Percentiles rank a stretch among this genome's conserved stretches.
These are phyloP conservation scores for Chaetodon auriga DNA, from an alignment of 2,113 vertebrate genomes.

Conservation along the genomic window DNA sequence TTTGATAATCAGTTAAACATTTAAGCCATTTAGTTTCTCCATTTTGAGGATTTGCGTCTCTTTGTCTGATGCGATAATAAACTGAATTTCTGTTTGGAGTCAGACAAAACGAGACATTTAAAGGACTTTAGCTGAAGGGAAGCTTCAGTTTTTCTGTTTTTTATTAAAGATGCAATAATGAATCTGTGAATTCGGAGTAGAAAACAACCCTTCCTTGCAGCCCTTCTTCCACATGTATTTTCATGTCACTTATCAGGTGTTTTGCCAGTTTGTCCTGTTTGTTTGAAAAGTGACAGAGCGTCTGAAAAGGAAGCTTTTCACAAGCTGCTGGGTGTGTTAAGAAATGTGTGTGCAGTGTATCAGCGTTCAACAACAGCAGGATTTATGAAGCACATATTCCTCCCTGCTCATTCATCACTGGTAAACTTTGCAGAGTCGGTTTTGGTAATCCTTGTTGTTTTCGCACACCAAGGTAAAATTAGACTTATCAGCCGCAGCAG, in stretches of 20 bases:
- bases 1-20: background rate
- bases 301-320: background rate
- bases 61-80: background rate
- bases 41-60: background rate
- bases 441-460: slow-evolving; percentile 25
- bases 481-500: slow-evolving; percentile 19
- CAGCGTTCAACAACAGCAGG: slow-evolving; percentile 6
- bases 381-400: background rate
- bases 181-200: background rate
- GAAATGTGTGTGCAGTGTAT: slow-evolving; percentile 10
- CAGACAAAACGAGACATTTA: no score
- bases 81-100: background rate
- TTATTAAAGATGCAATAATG: background rate
- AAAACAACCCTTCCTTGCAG: background rate
- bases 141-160: background rate
- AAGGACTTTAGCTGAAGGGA: no score
- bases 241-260: background rate
- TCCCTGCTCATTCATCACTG: slow-evolving; percentile 3
- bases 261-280: background rate
- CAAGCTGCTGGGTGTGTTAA: background rate
- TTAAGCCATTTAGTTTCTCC: background rate
- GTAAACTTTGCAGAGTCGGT: background rate
- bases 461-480: slow-evolving; percentile 5
- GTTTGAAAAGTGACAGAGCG: background rate
- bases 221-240: background rate